Evolutionary conservation across 1,140 invertebrate species (phyloP).

Genomic region (Ceratosolen solmsi): DNA sequence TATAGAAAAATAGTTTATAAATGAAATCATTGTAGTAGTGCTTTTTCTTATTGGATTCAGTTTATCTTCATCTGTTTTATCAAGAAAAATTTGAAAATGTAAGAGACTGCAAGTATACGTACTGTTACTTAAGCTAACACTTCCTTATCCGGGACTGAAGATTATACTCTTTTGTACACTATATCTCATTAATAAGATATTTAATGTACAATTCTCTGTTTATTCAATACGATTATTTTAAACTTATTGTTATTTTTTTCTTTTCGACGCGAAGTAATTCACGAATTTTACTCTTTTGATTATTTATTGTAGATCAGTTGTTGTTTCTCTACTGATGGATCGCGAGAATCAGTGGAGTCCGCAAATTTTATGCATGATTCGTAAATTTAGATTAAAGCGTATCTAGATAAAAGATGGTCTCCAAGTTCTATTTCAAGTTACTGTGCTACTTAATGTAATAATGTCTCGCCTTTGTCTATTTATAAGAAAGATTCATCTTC

Average conservation of each 20-base stretch:
- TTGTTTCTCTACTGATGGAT: background rate
- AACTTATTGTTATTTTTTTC: background rate
- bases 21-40: no score
- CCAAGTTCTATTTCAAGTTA: background rate
- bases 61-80: background rate
- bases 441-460: constrained; percentile 13
- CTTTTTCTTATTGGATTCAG: no score
- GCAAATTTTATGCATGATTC: constrained; percentile 7
- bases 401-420: background rate
- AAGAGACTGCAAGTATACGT: background rate
- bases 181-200: background rate
- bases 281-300: background rate
- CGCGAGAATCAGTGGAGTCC: background rate
- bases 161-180: background rate
- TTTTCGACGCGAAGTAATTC: background rate
- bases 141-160: background rate
- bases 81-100: background rate
- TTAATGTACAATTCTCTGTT: background rate
- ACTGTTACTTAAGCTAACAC: background rate
- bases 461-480: constrained; percentile 1
- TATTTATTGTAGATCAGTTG: background rate
- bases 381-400: constrained; percentile 24
- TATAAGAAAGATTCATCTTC: constrained; percentile 7
- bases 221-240: background rate
- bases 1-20: no score